These are phyloP conservation scores for Meloidogyne exigua DNA, from an alignment of 1,140 invertebrate species.

Conservation along the genomic window DNA sequence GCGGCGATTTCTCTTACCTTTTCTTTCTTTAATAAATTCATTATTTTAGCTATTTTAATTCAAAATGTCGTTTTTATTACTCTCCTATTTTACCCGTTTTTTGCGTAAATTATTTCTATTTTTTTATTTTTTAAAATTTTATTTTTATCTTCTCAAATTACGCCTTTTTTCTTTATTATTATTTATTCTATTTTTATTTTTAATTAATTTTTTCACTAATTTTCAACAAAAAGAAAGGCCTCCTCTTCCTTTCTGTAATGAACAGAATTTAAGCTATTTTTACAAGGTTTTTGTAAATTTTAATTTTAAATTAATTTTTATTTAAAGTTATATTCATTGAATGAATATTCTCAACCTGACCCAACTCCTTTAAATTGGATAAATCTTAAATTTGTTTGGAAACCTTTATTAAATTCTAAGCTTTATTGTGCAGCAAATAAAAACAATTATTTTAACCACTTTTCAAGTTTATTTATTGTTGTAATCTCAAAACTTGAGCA, in stretches of 20 bases:
- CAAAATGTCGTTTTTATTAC: neutral
- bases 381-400: neutral
- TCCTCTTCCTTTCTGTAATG: neutral
- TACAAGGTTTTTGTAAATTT: neutral
- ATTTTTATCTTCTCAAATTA: neutral
- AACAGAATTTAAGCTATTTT: neutral
- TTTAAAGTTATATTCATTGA: neutral
- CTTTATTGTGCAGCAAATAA: neutral
- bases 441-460: neutral
- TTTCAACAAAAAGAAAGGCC: neutral
- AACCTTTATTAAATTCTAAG: neutral
- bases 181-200: neutral
- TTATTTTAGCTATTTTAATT: neutral
- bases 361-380: neutral
- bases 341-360: conserved; percentile 1
- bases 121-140: conserved; percentile 1
- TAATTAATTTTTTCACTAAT: neutral
- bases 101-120: neutral
- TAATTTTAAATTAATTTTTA: neutral
- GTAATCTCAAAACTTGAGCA: neutral
- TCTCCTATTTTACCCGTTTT: neutral
- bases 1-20: neutral
- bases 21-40: neutral
- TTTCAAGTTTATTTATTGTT: conserved; percentile 5
- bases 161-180: neutral